phyloP scores from a whole-genome alignment of 2,888 invertebrate genomes.

The Mythimna lalbum region DNA sequence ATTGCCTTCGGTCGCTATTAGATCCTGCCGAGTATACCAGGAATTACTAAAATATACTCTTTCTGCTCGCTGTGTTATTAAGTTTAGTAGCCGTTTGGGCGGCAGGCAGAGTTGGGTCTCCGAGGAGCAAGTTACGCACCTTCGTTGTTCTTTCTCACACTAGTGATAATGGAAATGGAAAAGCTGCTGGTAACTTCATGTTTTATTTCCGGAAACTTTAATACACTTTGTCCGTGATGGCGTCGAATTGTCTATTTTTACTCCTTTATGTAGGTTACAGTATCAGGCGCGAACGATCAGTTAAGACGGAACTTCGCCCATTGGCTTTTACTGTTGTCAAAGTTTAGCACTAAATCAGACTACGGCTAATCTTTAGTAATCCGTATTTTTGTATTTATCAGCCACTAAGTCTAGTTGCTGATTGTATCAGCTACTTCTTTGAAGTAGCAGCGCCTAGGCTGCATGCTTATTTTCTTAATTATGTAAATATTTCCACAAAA shows the following conservation, averaged over 20 bases:
- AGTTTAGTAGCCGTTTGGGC: slow-evolving; percentile 69
- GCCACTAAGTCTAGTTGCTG: slow-evolving; percentile 17
- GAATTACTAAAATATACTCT: slow-evolving; percentile 74
- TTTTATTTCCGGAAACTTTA: slow-evolving; percentile 56
- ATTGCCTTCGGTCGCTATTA: slow-evolving; percentile 75
- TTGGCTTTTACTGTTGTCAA: slow-evolving; percentile 79
- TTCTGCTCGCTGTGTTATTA: slow-evolving; percentile 70
- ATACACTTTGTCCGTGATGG: slow-evolving; percentile 39
- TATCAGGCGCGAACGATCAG: slow-evolving; percentile 79
- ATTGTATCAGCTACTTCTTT: slow-evolving; percentile 1
- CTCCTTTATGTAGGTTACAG: slow-evolving; percentile 65
- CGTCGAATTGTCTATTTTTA: slow-evolving; percentile 59
- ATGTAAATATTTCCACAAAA: slow-evolving; percentile 6
- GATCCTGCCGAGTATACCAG: slow-evolving; percentile 71
- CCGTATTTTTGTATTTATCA: slow-evolving; percentile 60
- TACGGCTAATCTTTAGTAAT: slow-evolving; percentile 67
- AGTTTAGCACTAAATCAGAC: slow-evolving; percentile 80
- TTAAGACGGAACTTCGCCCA: slow-evolving; percentile 77
- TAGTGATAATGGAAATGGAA: slow-evolving; percentile 50
- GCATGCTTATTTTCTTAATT: background rate
- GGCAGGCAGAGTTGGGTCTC: slow-evolving; percentile 61
- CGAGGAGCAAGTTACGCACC: slow-evolving; percentile 54
- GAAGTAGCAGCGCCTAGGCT: background rate
- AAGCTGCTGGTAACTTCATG: slow-evolving; percentile 46
- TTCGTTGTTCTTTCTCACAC: slow-evolving; percentile 47